Evolutionary conservation across 2,113 vertebrate genomes (phyloP).

Genomic region (Perca flavescens): DNA sequence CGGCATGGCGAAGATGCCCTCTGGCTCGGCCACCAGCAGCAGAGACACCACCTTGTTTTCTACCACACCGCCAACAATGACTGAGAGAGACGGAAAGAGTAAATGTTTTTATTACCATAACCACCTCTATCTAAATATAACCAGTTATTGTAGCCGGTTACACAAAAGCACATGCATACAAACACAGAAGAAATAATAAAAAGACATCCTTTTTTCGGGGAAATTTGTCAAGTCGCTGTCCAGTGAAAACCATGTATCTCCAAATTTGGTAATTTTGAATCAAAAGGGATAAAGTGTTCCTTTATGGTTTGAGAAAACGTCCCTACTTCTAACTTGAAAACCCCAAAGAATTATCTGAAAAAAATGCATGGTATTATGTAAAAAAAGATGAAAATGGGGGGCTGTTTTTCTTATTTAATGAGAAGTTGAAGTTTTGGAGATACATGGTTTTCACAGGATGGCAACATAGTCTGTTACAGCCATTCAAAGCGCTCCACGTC

Average conservation of each 20-base stretch:
- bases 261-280: background rate
- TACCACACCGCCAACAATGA: slow-evolving; percentile 72
- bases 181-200: background rate
- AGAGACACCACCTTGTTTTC: slow-evolving; percentile 99
- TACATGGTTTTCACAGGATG: background rate
- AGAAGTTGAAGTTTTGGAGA: background rate
- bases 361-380: background rate
- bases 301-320: background rate
- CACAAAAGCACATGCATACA: background rate
- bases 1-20: slow-evolving; percentile 98
- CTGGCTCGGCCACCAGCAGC: slow-evolving; percentile 96
- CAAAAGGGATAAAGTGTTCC: background rate
- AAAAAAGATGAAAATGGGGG: background rate
- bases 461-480: background rate
- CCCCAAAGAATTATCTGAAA: background rate
- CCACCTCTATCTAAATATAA: background rate
- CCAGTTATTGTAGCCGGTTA: background rate
- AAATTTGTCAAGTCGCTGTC: too few species aligned
- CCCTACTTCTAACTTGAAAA: too few species aligned
- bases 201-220: background rate
- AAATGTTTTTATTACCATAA: background rate
- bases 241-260: background rate
- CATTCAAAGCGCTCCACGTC: background rate
- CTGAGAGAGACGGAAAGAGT: slow-evolving; percentile 32
- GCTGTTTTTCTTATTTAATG: background rate